Base-by-base conservation (phyloP, 2,113 vertebrate genomes). In the Nicator chloris region DNA sequence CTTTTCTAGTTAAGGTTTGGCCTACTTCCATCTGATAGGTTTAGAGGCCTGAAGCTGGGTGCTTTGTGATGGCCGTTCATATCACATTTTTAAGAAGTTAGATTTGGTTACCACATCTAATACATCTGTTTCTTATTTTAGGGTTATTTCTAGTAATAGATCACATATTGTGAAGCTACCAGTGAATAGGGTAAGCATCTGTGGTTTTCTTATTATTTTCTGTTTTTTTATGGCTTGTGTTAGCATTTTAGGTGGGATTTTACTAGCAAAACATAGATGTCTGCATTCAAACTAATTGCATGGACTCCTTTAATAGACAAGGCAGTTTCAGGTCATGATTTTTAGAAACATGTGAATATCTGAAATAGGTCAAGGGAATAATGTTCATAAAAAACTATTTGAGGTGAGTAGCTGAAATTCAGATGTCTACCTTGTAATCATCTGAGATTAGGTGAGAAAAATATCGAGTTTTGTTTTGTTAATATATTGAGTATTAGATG, bases 121-220 rank as follows among this genome's bases (percentile, higher is more conserved):
- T 54, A 37, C 18, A 60, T 77, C 17, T 88, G 7, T 94, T 96
- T 95, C 98, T 92, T 93, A 88, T 97, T 97, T 88, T 96, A 99
- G 99, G 99, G 98, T 99, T 94, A 99, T 99, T 97, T 99, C 98
- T 95, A 99, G 99, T 98, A 99, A 99, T 92, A 98, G 98, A 94
- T 99, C 99, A 57, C 99, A 99, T 95, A 99, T 99, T 96, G 99
- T 99, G 97, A 99, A 99, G 97, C 97, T 91, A 68, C 89, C 89
- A 1, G 98, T 98, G 82, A 98, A 98, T 82, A 98, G 98, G 76
- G 99, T 98, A 69, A 81, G 99, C 98, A 37, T 78, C n/a, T 53
- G 18, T 68, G 42, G 35, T 66, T 86, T 20, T 77, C 73, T 89
- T 92, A 7, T 2, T 84, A 53, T 82, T 59, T 59, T 44, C 22